Evolutionary conservation across 2,797 vertebrate genomes (phyloP), one percentile per base, ranked within the genome.

Genomic region (Pseudocheirus occidentalis): DNA sequence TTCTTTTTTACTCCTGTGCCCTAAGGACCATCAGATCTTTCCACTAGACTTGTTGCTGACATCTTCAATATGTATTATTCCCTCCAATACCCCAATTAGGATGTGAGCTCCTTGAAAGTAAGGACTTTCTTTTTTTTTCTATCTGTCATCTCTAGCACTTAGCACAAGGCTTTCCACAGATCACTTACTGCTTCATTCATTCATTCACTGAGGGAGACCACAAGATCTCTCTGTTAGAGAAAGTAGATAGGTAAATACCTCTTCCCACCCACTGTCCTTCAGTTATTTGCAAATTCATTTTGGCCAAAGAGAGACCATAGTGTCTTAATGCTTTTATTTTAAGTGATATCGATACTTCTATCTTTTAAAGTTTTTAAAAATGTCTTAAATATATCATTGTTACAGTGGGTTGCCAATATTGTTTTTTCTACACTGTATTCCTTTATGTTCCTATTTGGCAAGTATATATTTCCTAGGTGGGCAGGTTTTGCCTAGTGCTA

Each of bases 401-500:
- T 73, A 89, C 53, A 27, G 89, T 91, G 90, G 93, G 55, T 90
- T 96, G 94, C 97, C 93, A 96, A 96, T 93, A 95, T 96, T 96
- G 93, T 92, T 96, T 94, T 95, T 96, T 95, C 90, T 90, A 59
- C 40, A 55, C 0, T 81, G 27, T 55, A 92, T 96, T 96, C 95
- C 58, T 95, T 97, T 95, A 97, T 97, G 50, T 96, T 97, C 52
- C 0, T 92, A 95, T 91, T 96, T 98, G 96, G 95, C 95, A 97
- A 54, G 81, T 91, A 7, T 57, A 56, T 9, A 55, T 57, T 53
- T 54, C 95, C 91, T 6, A 97, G 29, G 92, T 96, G 94, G 90
- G 62, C 91, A 81, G 12, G 46, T 14, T 9, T 18, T 89, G 59
- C 81, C 24, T 55, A 40, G 90, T 91, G 81, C 93, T 54, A 16